Conservation (phyloP, 2,113 vertebrate genomes). For the Excalfactoria chinensis region DNA sequence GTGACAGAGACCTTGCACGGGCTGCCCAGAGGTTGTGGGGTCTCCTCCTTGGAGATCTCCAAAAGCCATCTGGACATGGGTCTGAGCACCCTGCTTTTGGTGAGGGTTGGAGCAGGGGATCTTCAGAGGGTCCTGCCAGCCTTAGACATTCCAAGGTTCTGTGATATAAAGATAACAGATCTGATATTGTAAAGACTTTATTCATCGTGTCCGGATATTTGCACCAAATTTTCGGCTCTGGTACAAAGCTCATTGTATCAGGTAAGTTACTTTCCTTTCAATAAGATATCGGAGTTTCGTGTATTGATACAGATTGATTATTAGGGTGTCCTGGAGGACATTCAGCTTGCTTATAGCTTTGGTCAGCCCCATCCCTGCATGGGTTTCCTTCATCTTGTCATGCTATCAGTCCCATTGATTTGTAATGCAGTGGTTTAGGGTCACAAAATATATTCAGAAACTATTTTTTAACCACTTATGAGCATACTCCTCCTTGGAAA, state of each 20-base stretch:
- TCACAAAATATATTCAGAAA: not conserved
- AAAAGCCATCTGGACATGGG: not conserved
- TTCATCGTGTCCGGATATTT: not conserved
- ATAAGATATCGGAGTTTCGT: not conserved
- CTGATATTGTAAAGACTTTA: conserved; percentile 26
- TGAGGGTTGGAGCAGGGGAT: not conserved
- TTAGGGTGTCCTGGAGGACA: not conserved
- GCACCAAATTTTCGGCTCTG: not conserved
- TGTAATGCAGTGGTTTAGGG: not conserved
- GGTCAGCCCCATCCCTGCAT: rapidly evolving
- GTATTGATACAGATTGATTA: not conserved
- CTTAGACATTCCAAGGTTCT: not conserved
- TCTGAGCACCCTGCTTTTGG: not conserved
- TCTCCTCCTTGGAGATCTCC: not conserved
- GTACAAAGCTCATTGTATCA: conserved; percentile 52
- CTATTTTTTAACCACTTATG: not conserved
- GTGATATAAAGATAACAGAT: not conserved
- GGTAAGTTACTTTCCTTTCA: conserved; percentile 15
- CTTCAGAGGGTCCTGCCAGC: not conserved
- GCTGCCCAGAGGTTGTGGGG: not conserved
- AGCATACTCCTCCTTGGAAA: not conserved
- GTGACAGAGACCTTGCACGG: not conserved
- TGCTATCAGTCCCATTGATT: not conserved
- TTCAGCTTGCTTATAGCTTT: not conserved
- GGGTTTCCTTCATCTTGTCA: not conserved